These are phyloP conservation scores for Dryobotodes eremita DNA, from an alignment of 2,888 invertebrate species.

Conservation along the genomic window DNA sequence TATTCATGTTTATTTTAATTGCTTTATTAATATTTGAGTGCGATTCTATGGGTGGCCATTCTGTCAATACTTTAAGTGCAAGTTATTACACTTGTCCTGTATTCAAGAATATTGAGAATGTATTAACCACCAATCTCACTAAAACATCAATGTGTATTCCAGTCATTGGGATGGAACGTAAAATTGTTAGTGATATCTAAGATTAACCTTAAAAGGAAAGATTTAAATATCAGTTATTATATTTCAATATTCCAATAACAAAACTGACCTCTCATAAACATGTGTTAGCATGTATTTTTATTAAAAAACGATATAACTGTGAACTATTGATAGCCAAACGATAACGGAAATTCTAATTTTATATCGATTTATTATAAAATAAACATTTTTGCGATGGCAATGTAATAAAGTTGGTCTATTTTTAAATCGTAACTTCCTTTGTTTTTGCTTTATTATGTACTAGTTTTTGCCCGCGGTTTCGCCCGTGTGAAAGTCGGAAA, in stretches of 20 bases:
- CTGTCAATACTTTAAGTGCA: neutral
- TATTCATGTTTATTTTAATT: neutral
- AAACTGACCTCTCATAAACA: slow-evolving; percentile 23
- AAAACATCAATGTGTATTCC: neutral
- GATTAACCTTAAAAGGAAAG: neutral
- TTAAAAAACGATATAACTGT: slow-evolving; percentile 32
- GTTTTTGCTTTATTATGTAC: neutral
- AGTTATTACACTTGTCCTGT: neutral
- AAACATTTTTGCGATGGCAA: neutral
- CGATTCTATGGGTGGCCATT: neutral
- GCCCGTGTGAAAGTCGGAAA: too few relatives aligned
- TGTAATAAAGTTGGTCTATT: slow-evolving; percentile 1
- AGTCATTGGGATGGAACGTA: neutral
- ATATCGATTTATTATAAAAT: slow-evolving; percentile 20
- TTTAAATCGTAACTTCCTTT: neutral
- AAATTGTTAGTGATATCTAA: neutral
- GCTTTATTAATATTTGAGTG: neutral
- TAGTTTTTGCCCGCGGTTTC: too few relatives aligned
- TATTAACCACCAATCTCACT: too few relatives aligned
- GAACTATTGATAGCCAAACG: slow-evolving; percentile 21
- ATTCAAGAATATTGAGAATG: too few relatives aligned
- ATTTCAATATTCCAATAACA: neutral
- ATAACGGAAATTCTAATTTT: slow-evolving; percentile 9
- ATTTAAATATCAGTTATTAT: neutral
- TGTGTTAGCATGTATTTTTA: slow-evolving; percentile 13